A percentile compares a stretch with the other conserved stretches of the same genome.
Evolutionary conservation across 2,888 invertebrate species (phyloP).

Genomic region (Horisme vitalbata): DNA sequence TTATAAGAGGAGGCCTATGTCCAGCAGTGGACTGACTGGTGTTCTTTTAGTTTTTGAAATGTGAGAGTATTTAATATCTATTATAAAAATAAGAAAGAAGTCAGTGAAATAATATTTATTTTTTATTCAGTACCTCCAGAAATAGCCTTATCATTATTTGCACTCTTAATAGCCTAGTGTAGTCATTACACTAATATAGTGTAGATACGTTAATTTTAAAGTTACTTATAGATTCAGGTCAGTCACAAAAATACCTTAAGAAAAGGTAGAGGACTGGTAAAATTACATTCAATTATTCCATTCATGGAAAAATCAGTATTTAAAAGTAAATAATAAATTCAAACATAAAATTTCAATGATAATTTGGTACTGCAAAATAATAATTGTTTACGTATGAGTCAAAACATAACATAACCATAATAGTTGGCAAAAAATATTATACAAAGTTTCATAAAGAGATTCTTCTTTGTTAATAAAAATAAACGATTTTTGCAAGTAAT

Average conservation of each 20-base stretch:
- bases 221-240: conserved; percentile 31
- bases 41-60: too few relatives aligned
- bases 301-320: too few relatives aligned
- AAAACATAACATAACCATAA: background rate
- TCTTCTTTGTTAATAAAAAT: conserved; percentile 9
- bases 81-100: conserved; percentile 19
- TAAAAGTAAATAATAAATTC: too few relatives aligned
- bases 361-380: too few relatives aligned
- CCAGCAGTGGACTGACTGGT: too few relatives aligned
- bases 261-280: conserved; percentile 26
- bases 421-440: too few relatives aligned
- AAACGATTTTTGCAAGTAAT: conserved; percentile 9
- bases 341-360: background rate
- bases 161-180: conserved; percentile 53
- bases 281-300: conserved; percentile 8
- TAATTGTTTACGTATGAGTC: conserved; percentile 2
- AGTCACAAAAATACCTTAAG: conserved; percentile 27
- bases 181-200: conserved; percentile 81
- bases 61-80: too few relatives aligned
- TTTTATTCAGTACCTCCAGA: conserved; percentile 61
- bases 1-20: too few relatives aligned
- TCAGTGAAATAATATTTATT: conserved; percentile 23
- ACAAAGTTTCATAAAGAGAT: background rate
- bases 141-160: conserved; percentile 56
- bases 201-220: conserved; percentile 68